Evolutionary conservation across 2,113 vertebrate species (phyloP).

Genomic region (Microcebus jonahi): DNA sequence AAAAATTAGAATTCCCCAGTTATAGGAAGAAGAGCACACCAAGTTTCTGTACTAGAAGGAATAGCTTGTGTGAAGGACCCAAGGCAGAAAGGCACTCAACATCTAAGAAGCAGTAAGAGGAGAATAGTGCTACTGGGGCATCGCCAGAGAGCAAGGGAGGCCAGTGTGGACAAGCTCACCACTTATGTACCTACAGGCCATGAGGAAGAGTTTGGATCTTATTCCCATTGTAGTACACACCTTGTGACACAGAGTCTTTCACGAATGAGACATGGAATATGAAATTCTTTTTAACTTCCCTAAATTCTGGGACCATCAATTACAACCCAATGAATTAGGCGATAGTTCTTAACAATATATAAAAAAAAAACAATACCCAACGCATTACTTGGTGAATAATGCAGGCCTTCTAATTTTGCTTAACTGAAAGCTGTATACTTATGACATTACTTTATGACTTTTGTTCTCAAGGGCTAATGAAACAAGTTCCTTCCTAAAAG

Average conservation of each 20-base stretch:
- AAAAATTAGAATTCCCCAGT: not conserved
- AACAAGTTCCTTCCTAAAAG: not conserved
- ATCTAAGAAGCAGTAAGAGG: not conserved
- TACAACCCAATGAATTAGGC: not conserved
- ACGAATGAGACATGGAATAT: rapidly evolving
- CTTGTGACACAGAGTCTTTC: not conserved
- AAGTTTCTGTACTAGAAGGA: not conserved
- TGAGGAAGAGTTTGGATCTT: not conserved
- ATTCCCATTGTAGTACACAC: not conserved
- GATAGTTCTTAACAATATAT: not conserved
- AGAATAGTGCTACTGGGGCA: rapidly evolving
- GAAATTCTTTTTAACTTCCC: not conserved
- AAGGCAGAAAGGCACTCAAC: not conserved
- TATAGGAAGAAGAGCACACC: not conserved
- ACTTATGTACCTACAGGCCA: not conserved
- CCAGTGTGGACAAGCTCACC: no score
- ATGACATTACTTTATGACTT: not conserved
- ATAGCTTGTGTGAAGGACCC: not conserved
- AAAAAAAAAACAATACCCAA: not conserved
- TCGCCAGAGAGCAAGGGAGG: not conserved
- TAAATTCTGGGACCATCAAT: not conserved
- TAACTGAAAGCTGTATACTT: not conserved
- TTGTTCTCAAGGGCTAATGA: not conserved
- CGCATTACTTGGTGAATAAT: not conserved
- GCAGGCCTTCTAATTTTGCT: not conserved